A percentile compares a stretch with the other conserved stretches of the same genome.
Conservation (phyloP, 2,113 vertebrate genomes). For the Stigmatopora argus region DNA sequence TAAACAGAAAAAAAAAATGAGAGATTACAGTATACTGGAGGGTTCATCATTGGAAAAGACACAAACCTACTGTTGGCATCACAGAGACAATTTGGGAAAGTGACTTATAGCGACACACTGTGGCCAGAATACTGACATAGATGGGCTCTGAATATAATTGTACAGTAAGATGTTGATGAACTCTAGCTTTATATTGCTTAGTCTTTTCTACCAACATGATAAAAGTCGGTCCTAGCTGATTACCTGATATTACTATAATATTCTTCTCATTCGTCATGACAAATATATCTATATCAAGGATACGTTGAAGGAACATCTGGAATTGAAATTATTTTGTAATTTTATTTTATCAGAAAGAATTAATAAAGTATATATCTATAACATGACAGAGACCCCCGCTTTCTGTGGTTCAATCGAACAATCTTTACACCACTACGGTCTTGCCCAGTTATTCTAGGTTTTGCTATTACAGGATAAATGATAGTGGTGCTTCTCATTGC, state of each 20-base stretch:
- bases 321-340: constrained; percentile 82
- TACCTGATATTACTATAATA: constrained; percentile 72
- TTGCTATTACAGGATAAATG: background rate
- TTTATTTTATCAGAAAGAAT: constrained; percentile 82
- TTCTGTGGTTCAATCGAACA: constrained; percentile 17
- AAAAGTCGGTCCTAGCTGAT: constrained; percentile 73
- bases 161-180: constrained; percentile 73
- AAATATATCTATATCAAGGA: constrained; percentile 68
- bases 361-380: constrained; percentile 82
- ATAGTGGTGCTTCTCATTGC: background rate
- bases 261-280: constrained; percentile 74
- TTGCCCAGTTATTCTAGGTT: no score
- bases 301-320: constrained; percentile 71
- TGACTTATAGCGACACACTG: constrained; percentile 73
- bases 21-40: constrained; percentile 31
- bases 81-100: constrained; percentile 60
- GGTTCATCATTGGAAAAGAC: constrained; percentile 56
- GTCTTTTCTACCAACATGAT: constrained; percentile 75
- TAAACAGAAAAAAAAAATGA: constrained; percentile 49
- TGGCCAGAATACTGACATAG: constrained; percentile 75
- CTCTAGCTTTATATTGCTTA: constrained; percentile 77
- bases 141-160: constrained; percentile 69
- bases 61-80: constrained; percentile 56
- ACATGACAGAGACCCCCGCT: constrained; percentile 44
- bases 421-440: background rate